These are phyloP conservation scores for Hydrolagus affinis DNA, from an alignment of 2,113 vertebrate genomes.

Conservation along the genomic window DNA sequence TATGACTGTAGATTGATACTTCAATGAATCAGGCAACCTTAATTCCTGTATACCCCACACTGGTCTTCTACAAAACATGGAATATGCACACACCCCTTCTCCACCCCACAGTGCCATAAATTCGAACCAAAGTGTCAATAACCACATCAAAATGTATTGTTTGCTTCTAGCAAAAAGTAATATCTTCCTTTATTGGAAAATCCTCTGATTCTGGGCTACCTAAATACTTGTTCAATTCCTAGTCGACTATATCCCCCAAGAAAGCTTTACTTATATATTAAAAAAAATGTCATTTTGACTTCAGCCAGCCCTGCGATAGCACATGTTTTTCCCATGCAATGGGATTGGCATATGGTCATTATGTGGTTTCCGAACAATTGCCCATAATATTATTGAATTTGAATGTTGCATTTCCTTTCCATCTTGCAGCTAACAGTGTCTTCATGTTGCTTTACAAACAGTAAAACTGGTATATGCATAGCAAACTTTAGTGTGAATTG, in stretches of 20 bases:
- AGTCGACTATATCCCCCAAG: conserved; percentile 7
- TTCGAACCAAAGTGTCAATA: conserved; percentile 15
- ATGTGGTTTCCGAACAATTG: conserved; percentile 25
- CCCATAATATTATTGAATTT: neutral
- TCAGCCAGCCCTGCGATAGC: neutral
- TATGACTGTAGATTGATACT: neutral
- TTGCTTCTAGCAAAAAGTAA: conserved; percentile 27
- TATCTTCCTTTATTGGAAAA: conserved; percentile 28
- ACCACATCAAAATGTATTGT: conserved; percentile 19
- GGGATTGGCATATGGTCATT: neutral
- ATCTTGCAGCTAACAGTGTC: conserved; percentile 20
- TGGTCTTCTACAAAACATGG: neutral
- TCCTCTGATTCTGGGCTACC: conserved; percentile 22
- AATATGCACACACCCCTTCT: neutral
- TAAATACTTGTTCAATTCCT: conserved; percentile 24
- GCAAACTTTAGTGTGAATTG: conserved; percentile 26
- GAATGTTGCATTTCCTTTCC: conserved; percentile 8
- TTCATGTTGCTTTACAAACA: neutral
- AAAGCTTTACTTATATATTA: conserved; percentile 17
- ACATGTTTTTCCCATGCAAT: neutral
- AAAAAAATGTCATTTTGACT: conserved; percentile 31
- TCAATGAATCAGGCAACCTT: neutral
- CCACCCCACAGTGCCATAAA: neutral
- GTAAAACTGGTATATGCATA: neutral
- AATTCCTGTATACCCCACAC: neutral